phyloP scores from a whole-genome alignment of 2,888 invertebrate genomes.

The Meliscaeva auricollis region DNA sequence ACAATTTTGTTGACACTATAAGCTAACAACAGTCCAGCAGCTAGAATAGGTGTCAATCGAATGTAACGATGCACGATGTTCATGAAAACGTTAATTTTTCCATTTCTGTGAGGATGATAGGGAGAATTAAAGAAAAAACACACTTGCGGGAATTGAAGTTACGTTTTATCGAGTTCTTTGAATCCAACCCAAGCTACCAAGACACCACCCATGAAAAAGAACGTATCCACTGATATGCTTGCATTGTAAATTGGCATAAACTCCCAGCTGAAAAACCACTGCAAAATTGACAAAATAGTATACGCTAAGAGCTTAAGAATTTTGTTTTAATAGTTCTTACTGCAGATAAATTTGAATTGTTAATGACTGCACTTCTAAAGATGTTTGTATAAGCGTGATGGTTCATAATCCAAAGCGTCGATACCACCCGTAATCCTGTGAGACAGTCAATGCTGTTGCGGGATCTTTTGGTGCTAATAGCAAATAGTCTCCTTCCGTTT shows the following conservation, averaged over 20 bases:
- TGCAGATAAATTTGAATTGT: background rate
- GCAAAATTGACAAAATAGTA: background rate
- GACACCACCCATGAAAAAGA: conserved; percentile 86
- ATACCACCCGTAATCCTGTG: conserved; percentile 31
- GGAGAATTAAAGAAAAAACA: background rate
- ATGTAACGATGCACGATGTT: conserved; percentile 78
- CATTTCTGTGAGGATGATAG: conserved; percentile 65
- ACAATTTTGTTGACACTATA: conserved; percentile 83
- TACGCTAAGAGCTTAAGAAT: background rate
- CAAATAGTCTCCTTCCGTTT: conserved; percentile 54
- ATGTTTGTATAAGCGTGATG: background rate
- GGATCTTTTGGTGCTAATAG: conserved; percentile 46
- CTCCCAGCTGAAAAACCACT: conserved; percentile 65
- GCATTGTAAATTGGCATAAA: conserved; percentile 80
- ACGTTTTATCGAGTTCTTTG: conserved; percentile 70
- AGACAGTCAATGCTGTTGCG: conserved; percentile 39
- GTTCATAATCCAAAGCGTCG: conserved; percentile 42
- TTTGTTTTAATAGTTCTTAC: conserved; percentile 8
- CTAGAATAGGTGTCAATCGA: conserved; percentile 85
- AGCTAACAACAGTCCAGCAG: conserved; percentile 83
- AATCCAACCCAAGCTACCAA: conserved; percentile 81
- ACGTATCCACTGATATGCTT: conserved; percentile 86
- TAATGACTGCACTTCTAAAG: background rate
- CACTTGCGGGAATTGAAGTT: background rate
- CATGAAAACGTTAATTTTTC: conserved; percentile 77